Percentiles rank a stretch among this genome's conserved stretches.
Conservation (phyloP, 2,888 invertebrate species). For the Callimorpha dominula region DNA sequence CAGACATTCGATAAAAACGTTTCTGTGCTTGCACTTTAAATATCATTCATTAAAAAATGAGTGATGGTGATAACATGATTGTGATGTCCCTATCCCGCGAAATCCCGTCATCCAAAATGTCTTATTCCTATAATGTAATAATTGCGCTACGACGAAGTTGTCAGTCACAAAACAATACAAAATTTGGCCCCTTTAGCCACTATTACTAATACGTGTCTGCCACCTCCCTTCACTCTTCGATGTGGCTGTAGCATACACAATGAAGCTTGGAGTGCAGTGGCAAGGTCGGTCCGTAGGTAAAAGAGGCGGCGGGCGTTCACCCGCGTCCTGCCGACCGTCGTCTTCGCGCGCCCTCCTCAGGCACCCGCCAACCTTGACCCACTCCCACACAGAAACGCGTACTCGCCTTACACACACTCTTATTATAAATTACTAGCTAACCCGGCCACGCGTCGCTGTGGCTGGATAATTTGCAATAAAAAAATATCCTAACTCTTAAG, state of each 20-base stretch:
- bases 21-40: background rate
- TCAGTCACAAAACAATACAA: too few species aligned
- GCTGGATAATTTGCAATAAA: too few species aligned
- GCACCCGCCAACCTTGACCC: constrained; percentile 20
- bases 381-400: constrained; percentile 8
- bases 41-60: background rate
- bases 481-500: too few species aligned
- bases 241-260: background rate
- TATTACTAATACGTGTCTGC: too few species aligned
- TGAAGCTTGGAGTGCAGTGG: background rate
- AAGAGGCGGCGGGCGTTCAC: constrained; percentile 22
- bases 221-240: too few species aligned
- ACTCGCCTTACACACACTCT: background rate
- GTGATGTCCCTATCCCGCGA: background rate
- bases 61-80: background rate
- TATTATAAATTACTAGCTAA: too few species aligned
- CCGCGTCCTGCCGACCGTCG: constrained; percentile 4
- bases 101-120: background rate
- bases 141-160: background rate
- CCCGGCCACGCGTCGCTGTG: too few species aligned
- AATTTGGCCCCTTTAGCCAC: too few species aligned
- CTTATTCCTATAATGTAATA: background rate
- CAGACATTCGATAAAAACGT: background rate
- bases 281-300: background rate
- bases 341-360: background rate